Conservation (phyloP, 2,113 vertebrate genomes). For the Meles meles region DNA sequence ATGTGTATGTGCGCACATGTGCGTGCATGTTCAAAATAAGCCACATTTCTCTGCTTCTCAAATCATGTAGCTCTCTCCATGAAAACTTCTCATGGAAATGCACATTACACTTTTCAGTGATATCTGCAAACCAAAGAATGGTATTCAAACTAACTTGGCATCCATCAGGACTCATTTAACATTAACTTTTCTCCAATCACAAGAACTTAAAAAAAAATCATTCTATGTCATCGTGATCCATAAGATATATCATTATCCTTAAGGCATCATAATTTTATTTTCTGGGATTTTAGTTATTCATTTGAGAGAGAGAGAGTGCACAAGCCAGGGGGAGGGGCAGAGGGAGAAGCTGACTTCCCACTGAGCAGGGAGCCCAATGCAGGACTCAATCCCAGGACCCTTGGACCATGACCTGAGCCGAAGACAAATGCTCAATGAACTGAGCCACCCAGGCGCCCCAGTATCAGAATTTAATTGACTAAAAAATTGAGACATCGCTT, state of each 20-base stretch:
- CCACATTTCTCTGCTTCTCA: background rate
- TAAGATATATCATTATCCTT: background rate
- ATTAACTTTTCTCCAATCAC: background rate
- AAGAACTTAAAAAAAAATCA: background rate
- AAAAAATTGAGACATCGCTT: background rate
- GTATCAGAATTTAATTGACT: background rate
- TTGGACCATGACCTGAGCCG: background rate
- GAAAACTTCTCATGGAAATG: background rate
- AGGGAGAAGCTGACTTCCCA: background rate
- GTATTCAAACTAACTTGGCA: background rate
- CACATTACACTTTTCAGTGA: background rate
- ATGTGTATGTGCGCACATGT: background rate
- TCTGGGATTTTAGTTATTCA: background rate
- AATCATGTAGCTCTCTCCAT: background rate
- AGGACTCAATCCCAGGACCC: background rate
- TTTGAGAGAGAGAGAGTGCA: background rate
- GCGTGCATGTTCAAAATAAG: constrained; percentile 21
- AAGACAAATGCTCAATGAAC: background rate
- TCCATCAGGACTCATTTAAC: background rate
- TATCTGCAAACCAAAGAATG: background rate
- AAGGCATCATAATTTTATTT: background rate
- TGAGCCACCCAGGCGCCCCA: background rate
- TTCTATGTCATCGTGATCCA: background rate
- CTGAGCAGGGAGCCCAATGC: background rate
- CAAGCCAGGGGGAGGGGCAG: background rate